Conservation (phyloP, 1,140 invertebrate species). For the Aphidius ervi region DNA sequence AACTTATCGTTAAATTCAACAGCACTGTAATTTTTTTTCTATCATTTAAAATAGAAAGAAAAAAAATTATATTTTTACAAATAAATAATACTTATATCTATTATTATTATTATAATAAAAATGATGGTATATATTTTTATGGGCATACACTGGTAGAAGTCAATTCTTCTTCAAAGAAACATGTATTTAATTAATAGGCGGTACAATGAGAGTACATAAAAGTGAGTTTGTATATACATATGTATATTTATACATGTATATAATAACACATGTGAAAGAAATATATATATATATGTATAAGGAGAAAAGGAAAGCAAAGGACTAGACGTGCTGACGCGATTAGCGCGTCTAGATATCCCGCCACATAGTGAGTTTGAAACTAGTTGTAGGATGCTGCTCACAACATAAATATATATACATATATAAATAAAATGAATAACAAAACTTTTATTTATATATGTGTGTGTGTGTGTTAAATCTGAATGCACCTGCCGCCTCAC, state of each 20-base stretch:
- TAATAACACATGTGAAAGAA: too few relatives aligned
- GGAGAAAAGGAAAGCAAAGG: neutral
- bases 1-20: too few relatives aligned
- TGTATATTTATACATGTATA: too few relatives aligned
- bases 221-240: neutral
- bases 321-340: constrained; percentile 5
- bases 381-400: neutral
- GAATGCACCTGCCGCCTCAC: constrained; percentile 3
- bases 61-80: too few relatives aligned
- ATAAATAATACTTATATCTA: too few relatives aligned
- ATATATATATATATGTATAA: too few relatives aligned
- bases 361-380: too few relatives aligned
- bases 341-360: constrained; percentile 7
- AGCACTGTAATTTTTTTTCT: too few relatives aligned
- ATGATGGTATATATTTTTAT: too few relatives aligned
- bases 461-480: too few relatives aligned
- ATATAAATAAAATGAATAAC: neutral
- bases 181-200: constrained; percentile 21
- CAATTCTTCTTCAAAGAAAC: constrained; percentile 4
- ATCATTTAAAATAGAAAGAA: too few relatives aligned
- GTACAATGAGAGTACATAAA: neutral
- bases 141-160: neutral
- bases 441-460: neutral
- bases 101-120: too few relatives aligned
- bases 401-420: neutral